These are phyloP conservation scores for Drosophila kepulauana DNA, from an alignment of 1,140 invertebrate species.

Conservation along the genomic window DNA sequence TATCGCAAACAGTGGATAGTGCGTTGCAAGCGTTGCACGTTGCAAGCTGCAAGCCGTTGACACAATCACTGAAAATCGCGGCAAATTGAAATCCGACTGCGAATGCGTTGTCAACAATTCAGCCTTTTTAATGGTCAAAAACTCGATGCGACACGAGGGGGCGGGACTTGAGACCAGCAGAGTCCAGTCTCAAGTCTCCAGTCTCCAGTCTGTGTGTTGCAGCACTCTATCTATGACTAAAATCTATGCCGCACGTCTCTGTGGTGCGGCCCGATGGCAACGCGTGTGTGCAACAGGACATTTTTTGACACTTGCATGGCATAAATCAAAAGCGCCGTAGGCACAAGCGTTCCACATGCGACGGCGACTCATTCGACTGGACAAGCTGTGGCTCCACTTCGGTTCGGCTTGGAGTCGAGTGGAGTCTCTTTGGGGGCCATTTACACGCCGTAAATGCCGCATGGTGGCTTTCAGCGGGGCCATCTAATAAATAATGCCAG, in stretches of 20 bases:
- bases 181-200: slow-evolving; percentile 12
- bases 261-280: slow-evolving; percentile 27
- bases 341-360: slow-evolving; percentile 41
- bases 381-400: slow-evolving; percentile 3
- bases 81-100: slow-evolving; percentile 56
- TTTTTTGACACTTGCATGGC: slow-evolving; percentile 81
- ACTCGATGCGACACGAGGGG: slow-evolving; percentile 20
- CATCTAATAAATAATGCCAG: slow-evolving; percentile 80
- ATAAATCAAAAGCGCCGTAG: slow-evolving; percentile 79
- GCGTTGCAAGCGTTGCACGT: background rate
- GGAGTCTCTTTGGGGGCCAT: slow-evolving; percentile 56
- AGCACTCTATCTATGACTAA: slow-evolving; percentile 56
- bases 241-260: slow-evolving; percentile 56
- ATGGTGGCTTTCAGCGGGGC: slow-evolving; percentile 67
- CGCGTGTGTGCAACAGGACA: slow-evolving; percentile 77
- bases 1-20: background rate
- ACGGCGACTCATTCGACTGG: slow-evolving; percentile 2
- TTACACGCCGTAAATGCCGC: slow-evolving; percentile 64
- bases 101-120: slow-evolving; percentile 52
- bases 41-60: slow-evolving; percentile 50
- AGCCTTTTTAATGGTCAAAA: slow-evolving; percentile 59
- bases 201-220: slow-evolving; percentile 13
- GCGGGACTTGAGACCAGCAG: background rate
- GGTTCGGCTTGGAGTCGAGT: background rate
- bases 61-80: slow-evolving; percentile 70